Evolutionary conservation across 2,113 vertebrate genomes (phyloP), one percentile per base, ranked within the genome.

Genomic region (Lipophrys pholis): DNA sequence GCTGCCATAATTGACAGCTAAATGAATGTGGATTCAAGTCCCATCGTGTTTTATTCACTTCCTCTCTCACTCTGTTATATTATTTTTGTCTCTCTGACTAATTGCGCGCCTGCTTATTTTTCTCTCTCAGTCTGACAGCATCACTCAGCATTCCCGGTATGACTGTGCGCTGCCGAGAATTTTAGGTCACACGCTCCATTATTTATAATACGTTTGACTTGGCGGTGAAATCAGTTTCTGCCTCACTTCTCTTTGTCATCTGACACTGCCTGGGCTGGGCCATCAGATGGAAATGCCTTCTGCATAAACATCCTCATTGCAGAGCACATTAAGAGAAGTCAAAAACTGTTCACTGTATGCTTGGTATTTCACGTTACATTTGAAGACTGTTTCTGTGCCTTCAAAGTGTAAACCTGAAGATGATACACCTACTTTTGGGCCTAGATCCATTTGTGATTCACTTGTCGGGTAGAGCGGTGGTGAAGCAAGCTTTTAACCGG

Each of bases 161-260:
- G 63, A 71, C 76, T 78, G 50, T 73, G 67, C 16, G 49, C 70
- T 45, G 69, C 81, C 52, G 51, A 6, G 6, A 43, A 74, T 91
- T 87, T 87, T 80, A 87, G 86, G 90, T 91, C 87, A 81, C 71
- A 63, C 45, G 42, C 77, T 90, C 84, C 62, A 81, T 87, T 83
- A 82, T 90, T 91, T 78, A 90, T 84, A 50, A 51, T 58, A 49
- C 69, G 49, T 87, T 79, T 48, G 11, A 73, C 80, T 76, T 36
- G 45, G 66, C 88, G 60, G 78, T 77, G 51, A 82, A 86, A 83
- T 87, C 54, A 64, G 15, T 79, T 80, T 69, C 69, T 80, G 81
- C 80, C 55, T 85, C 68, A 46, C 1, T 81, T 35, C 72, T 10
- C 70, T 69, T 73, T 67, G 76, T 71, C 67, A 53, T 76, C 55